Percentiles rank a stretch among this genome's conserved stretches.
phyloP scores from a whole-genome alignment of 2,113 vertebrate species.

The Paradoxurus hermaphroditus region DNA sequence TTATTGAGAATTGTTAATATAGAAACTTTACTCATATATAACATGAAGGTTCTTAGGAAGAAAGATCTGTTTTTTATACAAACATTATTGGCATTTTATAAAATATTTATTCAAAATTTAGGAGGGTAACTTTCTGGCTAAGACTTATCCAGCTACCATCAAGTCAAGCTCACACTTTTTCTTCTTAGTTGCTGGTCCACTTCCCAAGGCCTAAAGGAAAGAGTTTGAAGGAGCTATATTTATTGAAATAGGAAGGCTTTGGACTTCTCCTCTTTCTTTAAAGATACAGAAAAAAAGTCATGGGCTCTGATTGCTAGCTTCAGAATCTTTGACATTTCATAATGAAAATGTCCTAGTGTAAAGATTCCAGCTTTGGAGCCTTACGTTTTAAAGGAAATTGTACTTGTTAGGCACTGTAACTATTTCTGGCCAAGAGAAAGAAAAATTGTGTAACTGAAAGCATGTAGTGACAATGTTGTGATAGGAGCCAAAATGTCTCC shows the following conservation, averaged over 20 bases:
- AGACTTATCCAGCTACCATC: neutral
- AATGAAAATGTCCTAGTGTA: neutral
- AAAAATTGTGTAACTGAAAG: conserved; percentile 39
- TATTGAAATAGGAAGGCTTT: neutral
- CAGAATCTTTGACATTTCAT: neutral
- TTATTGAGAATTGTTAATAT: neutral
- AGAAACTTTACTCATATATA: neutral
- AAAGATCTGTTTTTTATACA: conserved; percentile 7
- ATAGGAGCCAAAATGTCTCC: conserved; percentile 49
- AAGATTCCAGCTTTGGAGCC: conserved; percentile 6
- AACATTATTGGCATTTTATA: neutral
- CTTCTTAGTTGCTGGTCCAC: neutral
- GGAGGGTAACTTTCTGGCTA: neutral
- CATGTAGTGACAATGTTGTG: conserved; percentile 51
- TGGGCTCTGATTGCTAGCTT: neutral
- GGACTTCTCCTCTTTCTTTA: neutral
- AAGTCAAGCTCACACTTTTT: neutral
- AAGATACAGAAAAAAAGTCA: neutral
- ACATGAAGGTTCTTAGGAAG: neutral
- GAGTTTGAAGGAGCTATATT: neutral
- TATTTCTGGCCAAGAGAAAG: conserved; percentile 46
- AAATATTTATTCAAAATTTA: neutral
- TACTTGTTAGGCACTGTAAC: neutral
- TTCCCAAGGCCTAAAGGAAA: neutral
- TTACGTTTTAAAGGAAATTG: neutral